Conservation (phyloP, 1,140 invertebrate species). For the Drosophila pruinosa region DNA sequence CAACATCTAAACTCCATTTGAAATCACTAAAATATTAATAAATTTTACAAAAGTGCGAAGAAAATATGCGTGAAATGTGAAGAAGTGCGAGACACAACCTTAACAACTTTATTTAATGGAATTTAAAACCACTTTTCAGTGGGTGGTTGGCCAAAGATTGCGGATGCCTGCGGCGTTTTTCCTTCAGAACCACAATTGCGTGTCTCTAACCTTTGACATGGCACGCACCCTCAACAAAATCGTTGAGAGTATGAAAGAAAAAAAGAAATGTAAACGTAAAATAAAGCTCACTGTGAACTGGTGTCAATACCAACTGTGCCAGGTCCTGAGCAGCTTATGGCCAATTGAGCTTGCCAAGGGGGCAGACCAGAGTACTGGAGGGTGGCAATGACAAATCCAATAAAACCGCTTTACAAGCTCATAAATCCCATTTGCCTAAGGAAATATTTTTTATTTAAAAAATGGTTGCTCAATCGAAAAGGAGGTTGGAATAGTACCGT, state of each 20-base stretch:
- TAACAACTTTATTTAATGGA: slow-evolving; percentile 82
- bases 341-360: slow-evolving; percentile 62
- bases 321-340: slow-evolving; percentile 68
- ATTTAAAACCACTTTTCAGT: slow-evolving; percentile 81
- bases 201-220: slow-evolving; percentile 73
- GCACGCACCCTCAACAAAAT: slow-evolving; percentile 4
- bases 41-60: slow-evolving; percentile 80
- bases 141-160: slow-evolving; percentile 33
- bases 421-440: slow-evolving; percentile 68
- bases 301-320: slow-evolving; percentile 76
- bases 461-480: slow-evolving; percentile 18
- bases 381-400: slow-evolving; percentile 66
- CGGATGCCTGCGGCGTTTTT: slow-evolving; percentile 58
- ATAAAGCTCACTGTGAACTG: slow-evolving; percentile 63
- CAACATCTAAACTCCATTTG: slow-evolving; percentile 76
- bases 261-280: slow-evolving; percentile 24
- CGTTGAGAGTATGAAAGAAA: slow-evolving; percentile 15
- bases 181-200: slow-evolving; percentile 66
- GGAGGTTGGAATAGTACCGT: background rate
- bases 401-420: slow-evolving; percentile 82
- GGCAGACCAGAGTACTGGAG: slow-evolving; percentile 9
- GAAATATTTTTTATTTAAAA: slow-evolving; percentile 24
- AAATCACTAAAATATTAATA: slow-evolving; percentile 82
- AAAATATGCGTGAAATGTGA: slow-evolving; percentile 79
- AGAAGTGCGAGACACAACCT: slow-evolving; percentile 53